A percentile compares a stretch with the other conserved stretches of the same genome.
Evolutionary conservation across 1,140 invertebrate genomes (phyloP).

Genomic region (Brachionus sp.): DNA sequence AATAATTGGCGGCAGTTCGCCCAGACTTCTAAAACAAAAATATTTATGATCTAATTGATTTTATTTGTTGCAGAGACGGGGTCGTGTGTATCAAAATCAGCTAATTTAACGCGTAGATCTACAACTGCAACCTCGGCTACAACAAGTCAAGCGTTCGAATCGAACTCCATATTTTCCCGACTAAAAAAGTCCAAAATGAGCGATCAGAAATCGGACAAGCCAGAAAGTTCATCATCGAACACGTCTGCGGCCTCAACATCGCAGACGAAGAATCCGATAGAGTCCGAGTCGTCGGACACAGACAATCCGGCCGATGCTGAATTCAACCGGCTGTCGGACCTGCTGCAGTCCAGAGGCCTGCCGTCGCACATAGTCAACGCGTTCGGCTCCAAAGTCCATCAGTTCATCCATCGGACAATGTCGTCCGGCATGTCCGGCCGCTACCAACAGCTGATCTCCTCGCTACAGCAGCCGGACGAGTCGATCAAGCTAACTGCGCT

Average conservation of each 20-base stretch:
- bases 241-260: not conserved
- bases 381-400: constrained; percentile 91
- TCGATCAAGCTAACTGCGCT: constrained; percentile 89
- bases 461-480: constrained; percentile 76
- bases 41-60: not conserved
- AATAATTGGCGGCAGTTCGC: not conserved
- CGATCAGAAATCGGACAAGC: not conserved
- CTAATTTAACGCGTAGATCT: constrained; percentile 2
- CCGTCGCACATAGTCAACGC: constrained; percentile 87
- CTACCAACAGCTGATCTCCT: constrained; percentile 15
- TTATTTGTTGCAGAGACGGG: constrained; percentile 2
- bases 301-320: constrained; percentile 2
- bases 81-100: constrained; percentile 31
- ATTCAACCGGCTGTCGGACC: constrained; percentile 65
- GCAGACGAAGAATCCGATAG: not conserved
- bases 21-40: not conserved
- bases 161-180: not conserved
- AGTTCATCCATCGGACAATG: constrained; percentile 87
- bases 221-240: constrained; percentile 16
- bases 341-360: constrained; percentile 85
- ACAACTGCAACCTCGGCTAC: not conserved
- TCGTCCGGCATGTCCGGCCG: constrained; percentile 23
- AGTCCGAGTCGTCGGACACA: constrained; percentile 34
- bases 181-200: constrained; percentile 9
- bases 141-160: constrained; percentile 5